Percentiles rank a stretch among this genome's conserved stretches.
Conservation (phyloP, 2,113 vertebrate species). For the Eupsittula cactorum region DNA sequence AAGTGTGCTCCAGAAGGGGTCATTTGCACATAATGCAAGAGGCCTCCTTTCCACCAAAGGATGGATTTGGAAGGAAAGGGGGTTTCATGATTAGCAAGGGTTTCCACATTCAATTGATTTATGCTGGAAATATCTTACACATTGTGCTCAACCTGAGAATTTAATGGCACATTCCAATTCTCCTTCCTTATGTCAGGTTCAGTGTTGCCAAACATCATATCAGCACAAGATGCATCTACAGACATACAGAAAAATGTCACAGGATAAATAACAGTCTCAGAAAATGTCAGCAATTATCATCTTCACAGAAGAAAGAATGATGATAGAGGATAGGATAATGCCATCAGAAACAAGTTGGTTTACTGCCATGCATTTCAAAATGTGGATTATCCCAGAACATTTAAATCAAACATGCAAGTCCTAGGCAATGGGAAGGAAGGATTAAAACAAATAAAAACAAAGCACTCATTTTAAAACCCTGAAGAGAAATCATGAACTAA, state of each 20-base stretch:
- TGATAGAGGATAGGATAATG: neutral
- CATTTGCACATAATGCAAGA: neutral
- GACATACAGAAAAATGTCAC: neutral
- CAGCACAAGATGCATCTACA: neutral
- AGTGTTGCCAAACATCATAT: neutral
- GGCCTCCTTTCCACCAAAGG: neutral
- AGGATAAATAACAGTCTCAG: neutral
- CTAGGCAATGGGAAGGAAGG: accelerated
- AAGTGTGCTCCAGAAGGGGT: neutral
- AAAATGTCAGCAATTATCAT: neutral
- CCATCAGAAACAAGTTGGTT: neutral
- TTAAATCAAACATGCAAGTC: neutral
- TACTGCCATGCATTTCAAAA: neutral
- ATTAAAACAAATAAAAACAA: neutral
- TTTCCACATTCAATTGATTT: neutral
- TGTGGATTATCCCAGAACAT: neutral
- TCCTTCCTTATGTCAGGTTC: neutral
- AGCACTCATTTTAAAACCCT: neutral
- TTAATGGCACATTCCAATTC: neutral
- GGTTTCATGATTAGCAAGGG: neutral
- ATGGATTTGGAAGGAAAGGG: neutral
- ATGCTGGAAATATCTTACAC: neutral
- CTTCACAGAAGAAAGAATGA: neutral
- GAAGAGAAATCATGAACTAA: neutral
- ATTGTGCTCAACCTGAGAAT: neutral